Conservation (phyloP, 2,888 invertebrate species). For the Drosophila testacea region DNA sequence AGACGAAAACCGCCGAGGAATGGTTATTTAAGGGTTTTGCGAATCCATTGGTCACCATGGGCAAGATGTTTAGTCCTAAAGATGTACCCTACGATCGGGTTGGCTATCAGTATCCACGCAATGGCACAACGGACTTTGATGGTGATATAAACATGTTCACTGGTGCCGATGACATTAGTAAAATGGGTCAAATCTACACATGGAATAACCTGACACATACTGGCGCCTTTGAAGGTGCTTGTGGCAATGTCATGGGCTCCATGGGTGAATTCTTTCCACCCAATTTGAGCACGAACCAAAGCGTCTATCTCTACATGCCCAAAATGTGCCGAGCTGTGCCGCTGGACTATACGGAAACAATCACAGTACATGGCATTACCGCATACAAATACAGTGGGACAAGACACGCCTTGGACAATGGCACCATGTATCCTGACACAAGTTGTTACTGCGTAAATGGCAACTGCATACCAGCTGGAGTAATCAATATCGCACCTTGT, state of each 20-base stretch:
- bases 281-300: constrained; percentile 86
- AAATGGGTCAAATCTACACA: constrained; percentile 89
- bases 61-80: constrained; percentile 86
- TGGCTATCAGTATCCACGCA: constrained; percentile 94
- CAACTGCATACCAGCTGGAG: constrained; percentile 90
- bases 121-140: constrained; percentile 90
- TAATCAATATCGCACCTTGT: constrained; percentile 90
- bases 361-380: constrained; percentile 87
- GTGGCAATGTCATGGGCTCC: constrained; percentile 89
- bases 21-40: constrained; percentile 92
- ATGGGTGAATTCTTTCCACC: constrained; percentile 93
- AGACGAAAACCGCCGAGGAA: constrained; percentile 89
- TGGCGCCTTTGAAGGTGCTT: constrained; percentile 86
- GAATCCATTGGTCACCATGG: constrained; percentile 89
- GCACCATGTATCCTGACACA: constrained; percentile 87
- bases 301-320: constrained; percentile 89
- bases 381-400: constrained; percentile 90
- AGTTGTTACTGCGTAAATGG: constrained; percentile 89
- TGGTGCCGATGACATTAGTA: constrained; percentile 87
- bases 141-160: constrained; percentile 92
- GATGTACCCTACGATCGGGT: constrained; percentile 90
- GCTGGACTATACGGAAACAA: constrained; percentile 88
- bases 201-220: constrained; percentile 90
- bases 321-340: constrained; percentile 91
- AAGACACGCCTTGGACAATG: constrained; percentile 89